Conservation (phyloP, 35 echinoderm and acorn worm genomes). For the Apostichopus japonicus region DNA sequence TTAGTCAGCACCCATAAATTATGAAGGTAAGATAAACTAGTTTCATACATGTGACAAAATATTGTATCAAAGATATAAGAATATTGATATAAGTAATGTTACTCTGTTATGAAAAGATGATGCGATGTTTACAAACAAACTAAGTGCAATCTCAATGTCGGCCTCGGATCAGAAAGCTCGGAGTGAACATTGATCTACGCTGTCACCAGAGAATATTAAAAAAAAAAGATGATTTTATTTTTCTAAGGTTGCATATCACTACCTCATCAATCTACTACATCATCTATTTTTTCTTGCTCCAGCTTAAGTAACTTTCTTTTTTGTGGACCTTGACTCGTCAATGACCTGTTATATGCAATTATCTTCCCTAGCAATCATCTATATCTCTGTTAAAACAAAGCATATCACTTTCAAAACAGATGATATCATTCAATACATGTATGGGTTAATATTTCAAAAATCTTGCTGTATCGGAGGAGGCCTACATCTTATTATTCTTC, state of each 20-base stretch:
- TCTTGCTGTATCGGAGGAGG: no score
- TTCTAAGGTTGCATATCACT: background rate
- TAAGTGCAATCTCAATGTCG: background rate
- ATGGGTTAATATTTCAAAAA: background rate
- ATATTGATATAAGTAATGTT: constrained; percentile 12
- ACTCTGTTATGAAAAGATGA: constrained; percentile 19
- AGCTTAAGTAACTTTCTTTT: constrained; percentile 2
- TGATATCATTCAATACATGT: background rate
- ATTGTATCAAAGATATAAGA: background rate
- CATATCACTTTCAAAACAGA: constrained; percentile 3
- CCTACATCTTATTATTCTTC: no score
- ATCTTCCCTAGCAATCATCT: background rate
- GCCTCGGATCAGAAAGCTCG: background rate
- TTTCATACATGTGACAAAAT: background rate
- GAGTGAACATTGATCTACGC: background rate
- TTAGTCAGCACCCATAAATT: background rate
- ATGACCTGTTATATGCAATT: constrained; percentile 7
- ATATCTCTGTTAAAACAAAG: background rate
- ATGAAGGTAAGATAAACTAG: background rate
- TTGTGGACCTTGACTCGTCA: constrained; percentile 11
- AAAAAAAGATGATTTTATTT: background rate
- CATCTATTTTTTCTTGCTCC: background rate
- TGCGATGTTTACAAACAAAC: constrained; percentile 7
- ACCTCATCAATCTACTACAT: background rate
- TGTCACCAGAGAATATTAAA: background rate